Evolutionary conservation across 2,797 vertebrate species (phyloP).

Genomic region (Craterocephalus amniculus): DNA sequence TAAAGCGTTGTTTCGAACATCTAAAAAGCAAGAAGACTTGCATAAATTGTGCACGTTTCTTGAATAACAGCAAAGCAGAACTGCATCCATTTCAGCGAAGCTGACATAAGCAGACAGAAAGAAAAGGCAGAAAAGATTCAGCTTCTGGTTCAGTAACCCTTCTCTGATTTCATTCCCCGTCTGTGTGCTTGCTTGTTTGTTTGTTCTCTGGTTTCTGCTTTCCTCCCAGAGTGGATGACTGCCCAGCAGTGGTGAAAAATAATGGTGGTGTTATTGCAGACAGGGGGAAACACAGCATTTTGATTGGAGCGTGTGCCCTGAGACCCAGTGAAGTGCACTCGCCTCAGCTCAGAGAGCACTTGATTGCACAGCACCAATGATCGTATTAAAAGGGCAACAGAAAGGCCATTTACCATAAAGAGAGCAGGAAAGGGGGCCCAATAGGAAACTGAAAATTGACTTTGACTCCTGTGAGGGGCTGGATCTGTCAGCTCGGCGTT

Average conservation of each 20-base stretch:
- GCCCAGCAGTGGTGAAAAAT: slow-evolving; percentile 66
- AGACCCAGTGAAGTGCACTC: slow-evolving; percentile 82
- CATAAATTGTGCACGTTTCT: slow-evolving; percentile 31
- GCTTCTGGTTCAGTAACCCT: slow-evolving; percentile 67
- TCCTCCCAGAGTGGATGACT: slow-evolving; percentile 62
- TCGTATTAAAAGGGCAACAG: slow-evolving; percentile 82
- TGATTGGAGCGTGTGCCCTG: slow-evolving; percentile 80
- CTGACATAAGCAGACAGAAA: slow-evolving; percentile 54
- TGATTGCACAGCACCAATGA: slow-evolving; percentile 84
- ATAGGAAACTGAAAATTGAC: slow-evolving; percentile 77
- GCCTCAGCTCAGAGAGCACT: slow-evolving; percentile 80
- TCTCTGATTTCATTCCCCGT: slow-evolving; percentile 65
- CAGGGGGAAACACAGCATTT: slow-evolving; percentile 70
- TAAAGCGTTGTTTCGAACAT: slow-evolving; percentile 2
- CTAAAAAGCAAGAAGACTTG: slow-evolving; percentile 8
- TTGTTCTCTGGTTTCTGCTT: slow-evolving; percentile 62
- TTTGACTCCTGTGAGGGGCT: slow-evolving; percentile 59
- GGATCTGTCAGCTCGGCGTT: slow-evolving; percentile 36
- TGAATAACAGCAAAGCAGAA: slow-evolving; percentile 28
- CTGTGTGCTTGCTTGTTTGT: slow-evolving; percentile 67
- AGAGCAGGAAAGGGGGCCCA: slow-evolving; percentile 60
- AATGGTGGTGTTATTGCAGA: slow-evolving; percentile 76
- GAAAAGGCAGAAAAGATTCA: slow-evolving; percentile 58
- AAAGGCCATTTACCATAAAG: slow-evolving; percentile 77
- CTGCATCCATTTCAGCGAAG: slow-evolving; percentile 48